Conservation (phyloP, 1,140 invertebrate species). For the Asbolus verrucosus region DNA sequence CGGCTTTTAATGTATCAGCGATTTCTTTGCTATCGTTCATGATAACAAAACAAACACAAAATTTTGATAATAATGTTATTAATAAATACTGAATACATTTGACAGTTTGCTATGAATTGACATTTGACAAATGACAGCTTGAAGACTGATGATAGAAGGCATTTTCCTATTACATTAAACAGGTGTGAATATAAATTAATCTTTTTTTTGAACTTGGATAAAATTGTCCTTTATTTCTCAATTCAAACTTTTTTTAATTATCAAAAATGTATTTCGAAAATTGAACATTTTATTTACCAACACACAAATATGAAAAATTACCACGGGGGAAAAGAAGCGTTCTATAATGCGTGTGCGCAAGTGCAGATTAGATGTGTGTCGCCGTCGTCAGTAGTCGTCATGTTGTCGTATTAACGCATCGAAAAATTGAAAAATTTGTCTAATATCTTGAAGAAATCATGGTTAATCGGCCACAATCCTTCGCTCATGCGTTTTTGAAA, state of each 20-base stretch:
- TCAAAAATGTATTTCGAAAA: no score
- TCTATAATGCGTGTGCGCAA: not conserved
- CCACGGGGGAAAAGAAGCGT: no score
- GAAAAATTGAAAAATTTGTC: slow-evolving; percentile 16
- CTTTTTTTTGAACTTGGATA: no score
- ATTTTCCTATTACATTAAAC: no score
- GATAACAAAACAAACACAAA: slow-evolving; percentile 5
- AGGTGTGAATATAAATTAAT: no score
- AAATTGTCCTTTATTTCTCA: no score
- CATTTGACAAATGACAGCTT: not conserved
- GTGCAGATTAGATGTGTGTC: not conserved
- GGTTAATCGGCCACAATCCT: slow-evolving; percentile 11
- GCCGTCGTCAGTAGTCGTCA: not conserved
- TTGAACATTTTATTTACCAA: no score
- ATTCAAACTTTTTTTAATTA: no score
- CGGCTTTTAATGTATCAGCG: slow-evolving; percentile 52
- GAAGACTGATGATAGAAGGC: no score
- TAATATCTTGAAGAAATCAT: slow-evolving; percentile 7
- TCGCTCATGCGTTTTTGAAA: slow-evolving; percentile 17
- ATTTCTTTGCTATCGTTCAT: slow-evolving; percentile 44
- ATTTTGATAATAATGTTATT: no score
- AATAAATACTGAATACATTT: not conserved
- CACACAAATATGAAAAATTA: no score
- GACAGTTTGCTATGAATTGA: slow-evolving; percentile 1
- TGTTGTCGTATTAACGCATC: slow-evolving; percentile 9